A percentile compares a stretch with the other conserved stretches of the same genome.
phyloP scores from a whole-genome alignment of 2,797 vertebrate species.

The Gadopsis bispinosus region DNA sequence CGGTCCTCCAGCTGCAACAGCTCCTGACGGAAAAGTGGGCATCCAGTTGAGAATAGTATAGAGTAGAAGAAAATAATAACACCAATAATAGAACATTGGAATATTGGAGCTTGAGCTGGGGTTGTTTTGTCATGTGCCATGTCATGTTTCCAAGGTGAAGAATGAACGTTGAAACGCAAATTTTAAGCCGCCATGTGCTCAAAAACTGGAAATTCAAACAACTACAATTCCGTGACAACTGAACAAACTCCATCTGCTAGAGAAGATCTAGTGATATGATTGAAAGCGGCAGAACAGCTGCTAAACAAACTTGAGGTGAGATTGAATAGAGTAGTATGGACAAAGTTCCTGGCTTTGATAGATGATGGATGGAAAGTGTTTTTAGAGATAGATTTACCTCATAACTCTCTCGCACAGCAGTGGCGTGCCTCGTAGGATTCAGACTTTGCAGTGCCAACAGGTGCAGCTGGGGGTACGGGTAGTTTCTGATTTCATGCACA shows the following conservation, averaged over 20 bases:
- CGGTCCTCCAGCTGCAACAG: constrained; percentile 97
- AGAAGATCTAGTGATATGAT: neutral
- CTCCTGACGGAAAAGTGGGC: constrained; percentile 83
- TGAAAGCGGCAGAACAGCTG: neutral
- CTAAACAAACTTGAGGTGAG: neutral
- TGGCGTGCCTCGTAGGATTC: constrained; percentile 93
- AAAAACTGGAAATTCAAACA: neutral
- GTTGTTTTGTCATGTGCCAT: neutral
- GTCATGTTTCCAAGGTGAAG: neutral
- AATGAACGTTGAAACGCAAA: neutral
- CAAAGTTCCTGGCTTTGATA: neutral
- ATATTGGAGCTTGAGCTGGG: neutral
- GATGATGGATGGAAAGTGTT: neutral
- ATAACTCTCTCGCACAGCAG: constrained; percentile 95
- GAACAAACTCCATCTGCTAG: too few relatives aligned
- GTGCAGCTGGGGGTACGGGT: constrained; percentile 97
- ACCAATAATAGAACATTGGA: neutral
- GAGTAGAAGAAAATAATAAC: neutral
- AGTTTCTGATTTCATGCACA: constrained; percentile 98
- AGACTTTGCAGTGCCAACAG: constrained; percentile 95
- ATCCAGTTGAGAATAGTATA: neutral
- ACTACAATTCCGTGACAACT: neutral
- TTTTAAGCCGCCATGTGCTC: neutral
- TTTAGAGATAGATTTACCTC: constrained; percentile 84
- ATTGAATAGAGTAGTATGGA: neutral